These are phyloP conservation scores for Sipha flava DNA, from an alignment of 1,140 invertebrate genomes.

Conservation along the genomic window DNA sequence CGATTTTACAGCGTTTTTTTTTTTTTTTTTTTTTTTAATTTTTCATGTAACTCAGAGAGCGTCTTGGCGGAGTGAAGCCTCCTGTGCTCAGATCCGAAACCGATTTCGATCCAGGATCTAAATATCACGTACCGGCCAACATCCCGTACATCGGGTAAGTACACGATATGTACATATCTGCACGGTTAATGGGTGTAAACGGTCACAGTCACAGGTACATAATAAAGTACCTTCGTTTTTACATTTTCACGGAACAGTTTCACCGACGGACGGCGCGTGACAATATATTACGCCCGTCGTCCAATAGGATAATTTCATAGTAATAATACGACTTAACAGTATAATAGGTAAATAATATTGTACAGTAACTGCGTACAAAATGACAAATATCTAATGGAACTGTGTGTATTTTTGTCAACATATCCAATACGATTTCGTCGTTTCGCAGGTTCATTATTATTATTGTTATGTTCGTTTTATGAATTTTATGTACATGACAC, in stretches of 20 bases:
- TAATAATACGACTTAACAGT: too few relatives aligned
- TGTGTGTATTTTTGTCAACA: not conserved
- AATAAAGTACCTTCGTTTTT: not conserved
- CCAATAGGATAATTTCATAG: not conserved
- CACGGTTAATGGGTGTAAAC: too few relatives aligned
- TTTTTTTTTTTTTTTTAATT: slow-evolving; percentile 21
- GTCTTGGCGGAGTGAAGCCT: slow-evolving; percentile 73
- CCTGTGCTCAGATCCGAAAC: slow-evolving; percentile 73
- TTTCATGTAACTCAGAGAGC: slow-evolving; percentile 58
- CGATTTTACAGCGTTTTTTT: not conserved
- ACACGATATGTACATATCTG: too few relatives aligned
- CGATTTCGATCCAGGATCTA: slow-evolving; percentile 84
- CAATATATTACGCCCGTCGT: not conserved
- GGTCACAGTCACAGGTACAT: too few relatives aligned
- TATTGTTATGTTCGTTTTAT: too few relatives aligned
- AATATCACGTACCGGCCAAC: slow-evolving; percentile 84
- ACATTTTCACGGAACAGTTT: not conserved
- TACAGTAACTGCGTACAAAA: not conserved
- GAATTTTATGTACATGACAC: too few relatives aligned
- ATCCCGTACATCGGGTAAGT: slow-evolving; percentile 83
- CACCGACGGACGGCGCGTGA: not conserved
- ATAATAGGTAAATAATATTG: not conserved
- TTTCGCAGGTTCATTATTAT: too few relatives aligned
- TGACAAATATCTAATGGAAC: not conserved
- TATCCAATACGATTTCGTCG: not conserved